Base-by-base conservation (phyloP, 2,797 vertebrate species). In the Fistularia commersonii region DNA sequence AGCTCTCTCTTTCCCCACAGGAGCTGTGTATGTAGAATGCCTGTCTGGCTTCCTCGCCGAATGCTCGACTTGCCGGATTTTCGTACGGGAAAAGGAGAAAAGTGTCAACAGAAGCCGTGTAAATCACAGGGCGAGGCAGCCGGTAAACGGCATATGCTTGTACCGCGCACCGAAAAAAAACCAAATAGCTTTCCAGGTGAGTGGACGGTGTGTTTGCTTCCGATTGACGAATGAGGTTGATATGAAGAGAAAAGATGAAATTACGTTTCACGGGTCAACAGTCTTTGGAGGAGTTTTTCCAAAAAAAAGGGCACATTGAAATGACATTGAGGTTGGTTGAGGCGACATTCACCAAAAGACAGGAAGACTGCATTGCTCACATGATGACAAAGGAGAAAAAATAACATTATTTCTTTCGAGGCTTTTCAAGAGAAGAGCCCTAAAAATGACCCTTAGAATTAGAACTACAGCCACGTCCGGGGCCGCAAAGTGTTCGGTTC, bases 1-100 rank as follows among this genome's bases (percentile, higher is more conserved):
- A 54, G 54, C 66, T 63, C 61, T 58, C 31, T 23, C 59, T 69
- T 57, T 69, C 67, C 82, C 77, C 69, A 64, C 51, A 71, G 76
- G 78, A 75, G 58, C 45, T 0, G 56, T 63, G 66, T 72, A 57
- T 15, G 44, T 10, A 70, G 55, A 68, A 64, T 51, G 48, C 36
- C 50, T 66, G 56, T 51, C 67, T 77, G 57, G 43, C 51, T 65
- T 64, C 36, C 40, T 46, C n/a, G 32, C 51, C 55, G 64, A 33
- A 39, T 69, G 58, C 40, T 51, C 45, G 38, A 47, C 64, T 58
- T 46, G 56, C 54, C 75, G 59, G 51, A 48, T 65, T 61, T 75
- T 70, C 32, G 61, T 61, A 58, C 69, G 59, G 54, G 39, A 23
- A 4, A 3, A 32, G 50, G 42, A 55, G 56, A 70, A 54, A 12